Evolutionary conservation across 2,113 vertebrate species (phyloP).

Genomic region (Symphodus melops): DNA sequence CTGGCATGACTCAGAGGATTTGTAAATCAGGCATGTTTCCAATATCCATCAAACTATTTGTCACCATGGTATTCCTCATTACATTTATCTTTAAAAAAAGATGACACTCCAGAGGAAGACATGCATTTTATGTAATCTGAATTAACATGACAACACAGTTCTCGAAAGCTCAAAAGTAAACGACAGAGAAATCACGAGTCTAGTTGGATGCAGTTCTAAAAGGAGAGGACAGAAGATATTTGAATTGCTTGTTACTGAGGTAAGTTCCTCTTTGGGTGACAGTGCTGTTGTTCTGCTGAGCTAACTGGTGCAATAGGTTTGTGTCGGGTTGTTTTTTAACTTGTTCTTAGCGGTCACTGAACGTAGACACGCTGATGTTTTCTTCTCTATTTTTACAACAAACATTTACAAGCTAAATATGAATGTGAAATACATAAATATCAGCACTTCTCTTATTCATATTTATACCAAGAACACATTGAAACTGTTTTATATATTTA

Average conservation of each 20-base stretch:
- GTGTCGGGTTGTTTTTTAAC: background rate
- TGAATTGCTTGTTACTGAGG: background rate
- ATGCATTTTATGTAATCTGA: background rate
- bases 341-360: background rate
- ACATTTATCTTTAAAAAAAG: background rate
- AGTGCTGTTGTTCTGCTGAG: background rate
- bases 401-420: too few species aligned
- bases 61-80: background rate
- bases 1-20: background rate
- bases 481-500: too few species aligned
- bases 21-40: constrained; percentile 17
- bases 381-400: too few species aligned
- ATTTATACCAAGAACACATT: too few species aligned
- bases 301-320: background rate
- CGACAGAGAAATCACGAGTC: background rate
- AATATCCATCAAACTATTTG: background rate
- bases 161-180: constrained; percentile 8
- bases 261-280: constrained; percentile 8
- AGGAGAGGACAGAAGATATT: background rate
- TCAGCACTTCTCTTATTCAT: too few species aligned
- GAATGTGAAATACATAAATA: too few species aligned
- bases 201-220: background rate
- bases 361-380: background rate
- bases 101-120: too few species aligned
- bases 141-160: constrained; percentile 4